A percentile compares a stretch with the other conserved stretches of the same genome.
These are phyloP conservation scores for Pipistrellus pipistrellus DNA, from an alignment of 2,797 vertebrate genomes.

Conservation along the genomic window DNA sequence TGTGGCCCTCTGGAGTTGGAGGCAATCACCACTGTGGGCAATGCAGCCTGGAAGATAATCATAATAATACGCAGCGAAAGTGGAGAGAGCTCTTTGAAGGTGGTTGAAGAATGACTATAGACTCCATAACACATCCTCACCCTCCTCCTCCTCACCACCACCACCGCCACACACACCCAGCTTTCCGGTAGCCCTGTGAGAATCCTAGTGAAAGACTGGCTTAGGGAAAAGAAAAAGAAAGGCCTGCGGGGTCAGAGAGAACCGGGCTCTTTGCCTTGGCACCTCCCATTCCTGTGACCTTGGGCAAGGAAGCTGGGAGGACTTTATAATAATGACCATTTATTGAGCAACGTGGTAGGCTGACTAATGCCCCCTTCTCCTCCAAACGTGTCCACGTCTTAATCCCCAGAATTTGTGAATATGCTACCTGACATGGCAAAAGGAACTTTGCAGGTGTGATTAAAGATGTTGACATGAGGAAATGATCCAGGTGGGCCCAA, in stretches of 20 bases:
- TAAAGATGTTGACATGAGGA: background rate
- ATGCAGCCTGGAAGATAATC: background rate
- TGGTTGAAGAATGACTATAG: slow-evolving; percentile 28
- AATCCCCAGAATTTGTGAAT: background rate
- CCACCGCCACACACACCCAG: background rate
- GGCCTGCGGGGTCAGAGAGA: background rate
- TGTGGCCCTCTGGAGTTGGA: slow-evolving; percentile 53
- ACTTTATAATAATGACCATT: background rate
- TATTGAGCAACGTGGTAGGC: background rate
- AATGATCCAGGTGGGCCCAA: background rate
- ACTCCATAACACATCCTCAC: background rate
- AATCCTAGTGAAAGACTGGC: background rate
- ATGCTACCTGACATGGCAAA: background rate
- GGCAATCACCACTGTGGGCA: background rate
- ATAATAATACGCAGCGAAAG: slow-evolving; percentile 18
- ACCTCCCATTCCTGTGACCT: background rate
- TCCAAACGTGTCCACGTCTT: background rate
- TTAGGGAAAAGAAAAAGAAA: background rate
- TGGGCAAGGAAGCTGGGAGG: background rate
- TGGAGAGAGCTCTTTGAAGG: slow-evolving; percentile 34
- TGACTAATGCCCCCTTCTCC: background rate
- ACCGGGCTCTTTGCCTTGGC: background rate
- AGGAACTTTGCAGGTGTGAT: background rate
- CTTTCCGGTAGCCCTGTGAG: background rate
- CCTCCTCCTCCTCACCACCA: too few species aligned